Evolutionary conservation across 2,113 vertebrate species (phyloP), one percentile per base, ranked within the genome.

Genomic region (Bettongia penicillata): DNA sequence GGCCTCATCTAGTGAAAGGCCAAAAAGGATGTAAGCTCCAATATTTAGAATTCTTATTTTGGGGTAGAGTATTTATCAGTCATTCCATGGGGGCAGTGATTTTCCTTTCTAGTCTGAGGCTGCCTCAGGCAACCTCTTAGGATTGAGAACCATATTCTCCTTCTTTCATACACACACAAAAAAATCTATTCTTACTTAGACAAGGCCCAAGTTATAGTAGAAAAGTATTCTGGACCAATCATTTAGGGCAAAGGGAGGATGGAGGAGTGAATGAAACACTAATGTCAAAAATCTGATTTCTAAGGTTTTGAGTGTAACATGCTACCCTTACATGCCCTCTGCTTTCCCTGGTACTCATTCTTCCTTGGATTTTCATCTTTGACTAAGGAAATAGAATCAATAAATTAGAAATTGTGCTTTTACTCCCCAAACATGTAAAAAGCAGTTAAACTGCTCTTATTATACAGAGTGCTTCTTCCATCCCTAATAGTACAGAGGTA

Each of bases 331-430:
- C 43, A 89, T 89, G 57, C 14, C 25, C 92, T 96, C 95, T 90
- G 25, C 89, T 68, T 92, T 77, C 96, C 37, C 77, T 11, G 91
- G 89, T 96, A 19, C 61, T 77, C 97, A 28, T 55, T 96, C 19
- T 89, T 12, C 10, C n/a, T 37, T 94, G 92, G 95, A 90, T 25
- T 52, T 95, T 94, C 53, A 8, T 91, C 11, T 43, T 11, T 93
- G 84, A 95, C 90, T 96, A 92, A 94, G 50, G 49, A 96, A 48
- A 96, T 91, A 97, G 37, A 95, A 94, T 96, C 90, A 93, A 93
- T 93, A 95, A 49, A 3, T 4, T 77, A 77, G 16, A 90, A 91
- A 92, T 96, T 84, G 25, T 89, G 53, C 2, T 92, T 97, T 97
- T 93, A 28, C 24, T 96, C 24, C 57, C 47, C 52, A 94, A 95